Percentiles rank a stretch among this genome's conserved stretches.
These are phyloP conservation scores for Epinephelus moara DNA, from an alignment of 2,113 vertebrate genomes.

Conservation along the genomic window DNA sequence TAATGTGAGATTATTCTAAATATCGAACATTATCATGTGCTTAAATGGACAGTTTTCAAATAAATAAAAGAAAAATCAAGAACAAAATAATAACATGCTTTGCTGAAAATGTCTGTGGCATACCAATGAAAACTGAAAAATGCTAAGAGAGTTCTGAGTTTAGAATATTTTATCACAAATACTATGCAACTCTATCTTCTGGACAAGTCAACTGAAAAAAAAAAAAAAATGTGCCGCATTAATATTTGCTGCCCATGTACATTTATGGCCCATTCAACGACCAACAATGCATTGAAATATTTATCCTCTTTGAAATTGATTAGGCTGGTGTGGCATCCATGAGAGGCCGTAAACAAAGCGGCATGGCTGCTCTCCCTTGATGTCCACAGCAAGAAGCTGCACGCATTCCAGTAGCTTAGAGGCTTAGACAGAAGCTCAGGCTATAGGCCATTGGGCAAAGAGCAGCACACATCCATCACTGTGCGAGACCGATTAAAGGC, in stretches of 20 bases:
- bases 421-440: conserved; percentile 73
- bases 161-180: neutral
- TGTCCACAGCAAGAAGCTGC: conserved; percentile 68
- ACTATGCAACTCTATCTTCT: neutral
- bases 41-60: neutral
- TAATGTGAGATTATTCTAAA: neutral
- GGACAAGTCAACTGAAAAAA: conserved; percentile 1
- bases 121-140: neutral
- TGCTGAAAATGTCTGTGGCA: neutral
- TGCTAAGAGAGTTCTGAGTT: neutral
- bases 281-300: conserved; percentile 51
- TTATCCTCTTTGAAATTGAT: conserved; percentile 65
- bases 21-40: neutral
- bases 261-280: conserved; percentile 45
- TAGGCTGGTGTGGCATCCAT: conserved; percentile 66
- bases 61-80: neutral
- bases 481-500: conserved; percentile 71
- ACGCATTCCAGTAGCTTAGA: conserved; percentile 78
- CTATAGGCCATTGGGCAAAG: conserved; percentile 73
- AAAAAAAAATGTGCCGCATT: neutral
- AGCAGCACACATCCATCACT: conserved; percentile 79
- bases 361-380: conserved; percentile 57
- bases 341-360: conserved; percentile 74
- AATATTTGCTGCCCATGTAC: conserved; percentile 26
- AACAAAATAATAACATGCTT: neutral